These are phyloP conservation scores for Lepilemur septentrionalis DNA, from an alignment of 2,797 vertebrate species.

Conservation along the genomic window DNA sequence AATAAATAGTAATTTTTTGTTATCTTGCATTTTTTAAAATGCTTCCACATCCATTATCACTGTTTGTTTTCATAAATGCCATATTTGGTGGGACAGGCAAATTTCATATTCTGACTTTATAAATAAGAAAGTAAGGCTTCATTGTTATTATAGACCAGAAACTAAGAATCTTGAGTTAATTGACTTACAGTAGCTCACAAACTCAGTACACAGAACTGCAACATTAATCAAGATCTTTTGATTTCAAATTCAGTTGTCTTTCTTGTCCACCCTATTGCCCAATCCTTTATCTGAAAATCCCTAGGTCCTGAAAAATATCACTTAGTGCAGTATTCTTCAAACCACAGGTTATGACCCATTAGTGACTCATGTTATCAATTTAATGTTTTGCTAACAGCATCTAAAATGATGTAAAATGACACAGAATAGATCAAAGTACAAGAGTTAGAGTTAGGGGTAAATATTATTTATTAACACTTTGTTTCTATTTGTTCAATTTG, in stretches of 20 bases:
- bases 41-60: neutral
- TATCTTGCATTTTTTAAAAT: neutral
- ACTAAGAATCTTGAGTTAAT: neutral
- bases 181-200: neutral
- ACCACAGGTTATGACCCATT: neutral
- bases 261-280: neutral
- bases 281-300: neutral
- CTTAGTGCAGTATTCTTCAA: neutral
- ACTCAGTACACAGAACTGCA: neutral
- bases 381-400: neutral
- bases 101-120: constrained; percentile 22
- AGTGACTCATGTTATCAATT: neutral
- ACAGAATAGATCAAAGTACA: neutral
- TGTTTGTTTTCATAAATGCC: neutral
- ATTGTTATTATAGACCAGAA: neutral
- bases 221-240: neutral
- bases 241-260: constrained; percentile 5
- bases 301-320: neutral
- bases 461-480: neutral
- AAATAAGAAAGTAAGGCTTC: neutral
- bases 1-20: neutral
- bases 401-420: neutral
- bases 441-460: neutral
- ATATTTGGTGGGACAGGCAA: neutral
- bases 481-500: neutral